phyloP scores from a whole-genome alignment of 1,140 invertebrate species.

The Cardiocondyla obscurior region DNA sequence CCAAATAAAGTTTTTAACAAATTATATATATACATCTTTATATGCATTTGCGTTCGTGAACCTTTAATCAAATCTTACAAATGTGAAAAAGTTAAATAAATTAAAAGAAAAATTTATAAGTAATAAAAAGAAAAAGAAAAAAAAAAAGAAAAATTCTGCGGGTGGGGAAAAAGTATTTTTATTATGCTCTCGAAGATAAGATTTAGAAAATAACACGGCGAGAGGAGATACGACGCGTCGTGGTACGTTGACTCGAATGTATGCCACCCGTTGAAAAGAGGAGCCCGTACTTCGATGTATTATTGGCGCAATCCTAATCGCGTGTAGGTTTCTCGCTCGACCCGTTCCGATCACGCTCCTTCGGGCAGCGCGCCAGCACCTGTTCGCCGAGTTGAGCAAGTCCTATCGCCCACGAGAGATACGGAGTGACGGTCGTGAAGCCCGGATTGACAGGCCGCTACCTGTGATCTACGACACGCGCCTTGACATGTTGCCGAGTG shows the following conservation, averaged over 20 bases:
- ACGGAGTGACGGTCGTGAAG: constrained; percentile 7
- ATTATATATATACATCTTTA: neutral
- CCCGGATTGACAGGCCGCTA: constrained; percentile 42
- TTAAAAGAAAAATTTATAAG: no score
- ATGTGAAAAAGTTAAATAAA: neutral
- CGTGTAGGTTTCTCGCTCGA: constrained; percentile 62
- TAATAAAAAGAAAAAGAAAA: no score
- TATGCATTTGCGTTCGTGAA: neutral
- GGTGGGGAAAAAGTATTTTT: no score
- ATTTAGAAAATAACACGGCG: neutral
- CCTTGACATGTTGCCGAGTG: constrained; percentile 17
- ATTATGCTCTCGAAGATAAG: neutral
- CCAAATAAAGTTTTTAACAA: neutral
- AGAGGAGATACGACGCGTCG: neutral
- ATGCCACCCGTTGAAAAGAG: neutral
- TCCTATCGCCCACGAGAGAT: constrained; percentile 55
- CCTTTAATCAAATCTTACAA: neutral
- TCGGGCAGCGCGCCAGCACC: constrained; percentile 61
- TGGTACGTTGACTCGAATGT: neutral
- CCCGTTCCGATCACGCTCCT: constrained; percentile 54
- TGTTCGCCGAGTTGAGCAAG: constrained; percentile 65
- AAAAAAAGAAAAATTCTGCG: no score
- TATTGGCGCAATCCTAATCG: constrained; percentile 60
- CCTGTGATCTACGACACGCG: constrained; percentile 40
- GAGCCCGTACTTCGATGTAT: constrained; percentile 1